These are phyloP conservation scores for Malacosoma neustria DNA, from an alignment of 2,888 invertebrate species.

Conservation along the genomic window DNA sequence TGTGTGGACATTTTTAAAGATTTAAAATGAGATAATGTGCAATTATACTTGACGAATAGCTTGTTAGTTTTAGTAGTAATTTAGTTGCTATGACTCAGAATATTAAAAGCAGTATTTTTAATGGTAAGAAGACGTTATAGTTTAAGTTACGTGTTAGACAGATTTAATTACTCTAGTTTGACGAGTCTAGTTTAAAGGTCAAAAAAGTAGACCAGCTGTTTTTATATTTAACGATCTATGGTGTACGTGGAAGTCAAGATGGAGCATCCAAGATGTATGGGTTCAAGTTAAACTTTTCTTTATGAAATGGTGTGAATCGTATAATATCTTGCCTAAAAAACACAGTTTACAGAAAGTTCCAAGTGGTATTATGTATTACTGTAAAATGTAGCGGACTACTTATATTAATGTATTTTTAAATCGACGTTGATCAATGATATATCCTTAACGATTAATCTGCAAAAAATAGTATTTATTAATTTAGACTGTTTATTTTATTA, in stretches of 20 bases:
- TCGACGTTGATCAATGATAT: no score
- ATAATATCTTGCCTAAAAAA: not conserved
- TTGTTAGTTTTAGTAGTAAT: not conserved
- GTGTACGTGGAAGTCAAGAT: not conserved
- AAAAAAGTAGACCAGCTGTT: slow-evolving; percentile 25
- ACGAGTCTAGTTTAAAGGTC: slow-evolving; percentile 48
- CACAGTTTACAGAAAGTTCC: no score
- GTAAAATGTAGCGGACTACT: no score
- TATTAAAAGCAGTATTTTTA: slow-evolving; percentile 20
- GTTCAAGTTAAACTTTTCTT: slow-evolving; percentile 5
- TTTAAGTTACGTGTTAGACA: slow-evolving; percentile 37
- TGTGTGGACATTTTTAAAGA: not conserved
- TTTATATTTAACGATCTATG: slow-evolving; percentile 26
- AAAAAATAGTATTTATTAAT: no score
- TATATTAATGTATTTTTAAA: no score
- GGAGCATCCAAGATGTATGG: not conserved
- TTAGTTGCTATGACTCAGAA: slow-evolving; percentile 36
- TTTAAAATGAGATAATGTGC: not conserved
- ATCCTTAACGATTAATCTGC: no score
- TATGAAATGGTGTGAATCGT: not conserved
- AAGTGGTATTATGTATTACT: no score
- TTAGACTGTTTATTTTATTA: no score
- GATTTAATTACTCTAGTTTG: slow-evolving; percentile 51
- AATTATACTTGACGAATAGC: not conserved
- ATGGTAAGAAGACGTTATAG: slow-evolving; percentile 32